A percentile compares a stretch with the other conserved stretches of the same genome.
phyloP scores from a whole-genome alignment of 1,140 invertebrate species.

The Mizuhopecten yessoensis region DNA sequence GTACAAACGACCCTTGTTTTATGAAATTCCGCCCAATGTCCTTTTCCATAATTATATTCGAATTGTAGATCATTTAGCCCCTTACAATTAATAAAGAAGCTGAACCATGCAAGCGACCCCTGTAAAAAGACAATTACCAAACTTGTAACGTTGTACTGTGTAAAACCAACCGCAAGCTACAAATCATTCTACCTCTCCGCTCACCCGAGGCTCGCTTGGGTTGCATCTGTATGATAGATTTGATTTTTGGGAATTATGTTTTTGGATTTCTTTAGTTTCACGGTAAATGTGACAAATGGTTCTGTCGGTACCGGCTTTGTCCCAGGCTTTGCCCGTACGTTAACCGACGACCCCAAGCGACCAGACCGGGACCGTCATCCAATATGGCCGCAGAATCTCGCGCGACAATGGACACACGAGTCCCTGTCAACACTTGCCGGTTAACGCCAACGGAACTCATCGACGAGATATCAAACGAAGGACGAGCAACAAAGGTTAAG shows the following conservation, averaged over 20 bases:
- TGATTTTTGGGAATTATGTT: neutral
- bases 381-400: neutral
- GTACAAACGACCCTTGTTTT: neutral
- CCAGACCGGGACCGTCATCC: neutral
- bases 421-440: conserved; percentile 16
- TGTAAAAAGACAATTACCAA: neutral
- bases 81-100: neutral
- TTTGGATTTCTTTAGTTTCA: conserved; percentile 29
- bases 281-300: neutral
- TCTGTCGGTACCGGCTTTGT: neutral
- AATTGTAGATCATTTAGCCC: conserved; percentile 5
- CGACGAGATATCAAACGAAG: neutral
- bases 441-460: conserved; percentile 22
- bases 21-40: neutral
- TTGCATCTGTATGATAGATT: conserved; percentile 34
- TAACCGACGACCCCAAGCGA: neutral
- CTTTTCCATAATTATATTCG: conserved; percentile 26
- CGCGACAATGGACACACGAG: conserved; percentile 27
- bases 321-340: neutral
- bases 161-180: conserved; percentile 38
- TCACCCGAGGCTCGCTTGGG: neutral
- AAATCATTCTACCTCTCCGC: neutral
- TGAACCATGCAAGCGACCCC: neutral
- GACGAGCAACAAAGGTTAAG: neutral
- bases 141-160: neutral